Base-by-base conservation (phyloP, 2,888 invertebrate species). In the Rhorus exstirpatorius region DNA sequence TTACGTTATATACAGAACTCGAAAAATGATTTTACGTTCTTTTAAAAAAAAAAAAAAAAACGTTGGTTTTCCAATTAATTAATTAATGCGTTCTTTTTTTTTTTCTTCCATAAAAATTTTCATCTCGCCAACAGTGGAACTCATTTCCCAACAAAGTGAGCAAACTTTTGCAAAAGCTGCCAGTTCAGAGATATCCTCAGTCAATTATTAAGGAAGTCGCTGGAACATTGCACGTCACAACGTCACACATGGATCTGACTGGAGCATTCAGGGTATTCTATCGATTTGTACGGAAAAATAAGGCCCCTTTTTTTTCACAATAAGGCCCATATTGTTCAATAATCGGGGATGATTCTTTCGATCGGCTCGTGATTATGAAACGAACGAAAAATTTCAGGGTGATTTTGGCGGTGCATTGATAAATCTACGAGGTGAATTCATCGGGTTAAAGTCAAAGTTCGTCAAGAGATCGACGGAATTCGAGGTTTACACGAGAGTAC, bases 111-210 rank as follows among this genome's bases (percentile, higher is more conserved):
- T 2, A 38, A 53, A 68, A 12, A 46, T 31, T 41, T 24, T 74
- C 6, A 3, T 60, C 17, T 74, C 8, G 10, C 17, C 55, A 0
- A 21, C 44, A 83, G 83, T 83, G 83, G 83, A 71, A 68, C 44
- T 70, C 68, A 3, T 83, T 68, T 35, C 55, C 77, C 1, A 63
- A 44, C 0, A 79, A 41, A 26, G 79, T 81, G 14, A 63, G 67
- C 63, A 83, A 77, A 63, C 67, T 83, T 68, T 70, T 81, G 58
- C 83, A 83, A 65, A 83, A 83, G 60, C 44, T 83, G 6, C 83
- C 81, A 10, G 78, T 83, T 41, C 44, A 38, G 7, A 60, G 70
- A 17, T 77, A 67, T 67, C 26, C 61, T 3, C 8, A 77, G 1
- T 44, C 21, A n/a, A 4, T 35, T n/a, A n/a, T n/a, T 12, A 78